Conservation (phyloP, 2,113 vertebrate genomes). For the Lethenteron camtschaticum region DNA sequence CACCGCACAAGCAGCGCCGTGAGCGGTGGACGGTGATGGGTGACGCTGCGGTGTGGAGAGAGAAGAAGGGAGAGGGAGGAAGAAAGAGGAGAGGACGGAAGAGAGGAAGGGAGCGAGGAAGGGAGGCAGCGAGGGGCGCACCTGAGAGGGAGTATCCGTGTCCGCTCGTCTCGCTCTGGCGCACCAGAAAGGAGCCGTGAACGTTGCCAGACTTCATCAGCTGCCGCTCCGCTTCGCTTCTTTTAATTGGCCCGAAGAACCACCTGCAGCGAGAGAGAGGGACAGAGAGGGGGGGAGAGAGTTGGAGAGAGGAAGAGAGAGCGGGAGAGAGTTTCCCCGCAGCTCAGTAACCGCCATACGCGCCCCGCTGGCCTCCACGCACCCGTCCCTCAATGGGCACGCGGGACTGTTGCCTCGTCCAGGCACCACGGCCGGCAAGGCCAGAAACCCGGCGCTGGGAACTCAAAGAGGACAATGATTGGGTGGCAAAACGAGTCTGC, state of each 20-base stretch:
- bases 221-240: conserved; percentile 2
- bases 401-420: no score
- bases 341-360: no score
- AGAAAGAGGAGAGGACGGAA: not conserved
- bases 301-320: not conserved
- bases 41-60: not conserved
- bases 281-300: not conserved
- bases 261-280: not conserved
- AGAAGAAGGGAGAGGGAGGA: not conserved
- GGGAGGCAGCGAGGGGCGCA: not conserved
- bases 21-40: no score
- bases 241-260: not conserved
- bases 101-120: not conserved
- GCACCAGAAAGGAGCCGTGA: conserved; percentile 3
- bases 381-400: no score
- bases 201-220: not conserved
- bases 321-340: not conserved
- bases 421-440: no score
- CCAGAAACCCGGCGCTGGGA: no score
- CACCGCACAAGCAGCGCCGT: no score
- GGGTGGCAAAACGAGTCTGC: no score
- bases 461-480: no score
- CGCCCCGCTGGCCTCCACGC: no score
- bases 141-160: not conserved
- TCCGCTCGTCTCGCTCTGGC: not conserved